Evolutionary conservation across 2,888 invertebrate genomes (phyloP), one percentile per base, ranked within the genome.

Genomic region (Aporophyla lueneburgensis): DNA sequence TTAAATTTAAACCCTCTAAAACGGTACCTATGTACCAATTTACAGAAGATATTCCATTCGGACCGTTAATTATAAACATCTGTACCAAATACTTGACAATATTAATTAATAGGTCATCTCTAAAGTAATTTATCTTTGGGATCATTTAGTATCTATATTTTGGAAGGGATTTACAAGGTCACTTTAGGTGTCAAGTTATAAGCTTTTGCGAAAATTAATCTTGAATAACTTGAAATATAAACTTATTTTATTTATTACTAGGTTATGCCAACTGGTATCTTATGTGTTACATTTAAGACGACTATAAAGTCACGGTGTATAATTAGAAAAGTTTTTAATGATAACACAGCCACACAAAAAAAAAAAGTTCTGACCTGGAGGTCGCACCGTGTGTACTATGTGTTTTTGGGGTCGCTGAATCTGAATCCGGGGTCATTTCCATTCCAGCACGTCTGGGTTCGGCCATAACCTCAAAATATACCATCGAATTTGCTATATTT

Each of bases 91-190:
- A 81, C 73, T 76, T 73, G 71, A 71, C 78, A 83, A 78, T 83
- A 78, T 65, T 74, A 83, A 85, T 85, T 85, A 86, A 78, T 86
- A 74, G 86, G 80, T 83, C 87, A 86, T 83, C 75, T 76, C 58
- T 33, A 33, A 27, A 78, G 49, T 56, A 51, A 83, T 87, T 80
- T 85, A 85, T 86, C 80, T 76, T 65, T 33, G n/a, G 27, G 62
- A 75, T 63, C 74, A 70, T 46, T 79, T 74, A 56, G 77, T 80
- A 74, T 70, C 74, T 78, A 74, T 54, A 69, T 73, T 81, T 84
- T 51, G 49, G 69, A 7, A 16, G 66, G 0, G 59, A 69, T 33
- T 76, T 74, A 49, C 53, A 82, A 82, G 75, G 76, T 76, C 63
- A 58, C 7, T 19, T 33, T 53, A 19, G 24, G 71, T 59, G 14